phyloP scores from a whole-genome alignment of 2,113 vertebrate species.

The Phalacrocorax aristotelis region DNA sequence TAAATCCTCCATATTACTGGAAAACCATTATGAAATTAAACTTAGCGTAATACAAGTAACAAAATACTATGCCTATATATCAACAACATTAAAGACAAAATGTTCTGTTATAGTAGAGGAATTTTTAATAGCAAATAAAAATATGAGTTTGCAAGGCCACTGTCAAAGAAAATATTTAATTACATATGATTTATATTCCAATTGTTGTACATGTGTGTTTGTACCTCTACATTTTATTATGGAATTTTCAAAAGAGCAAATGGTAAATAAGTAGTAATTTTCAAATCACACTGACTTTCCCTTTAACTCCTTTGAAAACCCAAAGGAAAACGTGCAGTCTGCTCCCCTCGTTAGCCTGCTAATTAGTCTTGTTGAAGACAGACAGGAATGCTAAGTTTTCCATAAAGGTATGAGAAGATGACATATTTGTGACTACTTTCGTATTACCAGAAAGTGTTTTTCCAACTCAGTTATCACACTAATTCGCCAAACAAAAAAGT shows the following conservation, averaged over 20 bases:
- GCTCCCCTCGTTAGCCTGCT: background rate
- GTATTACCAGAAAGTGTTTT: background rate
- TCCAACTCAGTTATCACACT: background rate
- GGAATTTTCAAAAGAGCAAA: background rate
- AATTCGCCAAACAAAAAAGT: background rate
- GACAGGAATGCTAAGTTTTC: slow-evolving; percentile 52
- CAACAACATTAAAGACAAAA: background rate
- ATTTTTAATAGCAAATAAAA: background rate
- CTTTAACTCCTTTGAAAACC: background rate
- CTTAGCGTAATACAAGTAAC: background rate
- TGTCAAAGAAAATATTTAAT: background rate
- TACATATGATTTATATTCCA: background rate
- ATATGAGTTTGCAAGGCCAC: background rate
- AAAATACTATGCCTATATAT: background rate
- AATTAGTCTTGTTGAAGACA: slow-evolving; percentile 43
- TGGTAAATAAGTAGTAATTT: background rate
- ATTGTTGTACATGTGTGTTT: background rate
- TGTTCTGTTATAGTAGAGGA: background rate
- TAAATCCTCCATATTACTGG: background rate
- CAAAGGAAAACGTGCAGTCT: background rate
- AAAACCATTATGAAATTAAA: background rate
- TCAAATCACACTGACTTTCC: background rate
- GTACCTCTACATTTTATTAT: background rate
- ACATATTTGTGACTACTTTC: background rate
- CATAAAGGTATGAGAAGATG: slow-evolving; percentile 17